A percentile compares a stretch with the other conserved stretches of the same genome.
phyloP scores from a whole-genome alignment of 2,113 vertebrate species.

The Cephalopterus ornatus region DNA sequence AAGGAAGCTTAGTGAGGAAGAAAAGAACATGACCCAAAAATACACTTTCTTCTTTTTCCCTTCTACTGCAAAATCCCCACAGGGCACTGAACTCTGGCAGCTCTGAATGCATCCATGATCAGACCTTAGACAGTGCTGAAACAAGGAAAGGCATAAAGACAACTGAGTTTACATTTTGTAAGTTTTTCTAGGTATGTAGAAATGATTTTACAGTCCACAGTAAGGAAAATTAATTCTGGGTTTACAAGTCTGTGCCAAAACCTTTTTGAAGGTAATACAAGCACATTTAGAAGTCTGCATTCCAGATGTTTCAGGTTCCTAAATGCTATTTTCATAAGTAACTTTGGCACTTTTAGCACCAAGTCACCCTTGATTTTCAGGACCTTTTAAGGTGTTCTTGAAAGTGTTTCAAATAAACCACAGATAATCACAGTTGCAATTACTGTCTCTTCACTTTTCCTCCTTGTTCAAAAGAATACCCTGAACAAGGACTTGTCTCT shows the following conservation, averaged over 20 bases:
- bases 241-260: not conserved
- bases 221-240: not conserved
- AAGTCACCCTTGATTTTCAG: not conserved
- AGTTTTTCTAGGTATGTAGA: not conserved
- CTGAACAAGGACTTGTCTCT: not conserved
- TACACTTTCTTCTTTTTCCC: not conserved
- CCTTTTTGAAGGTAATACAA: not conserved
- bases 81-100: not conserved
- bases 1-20: not conserved
- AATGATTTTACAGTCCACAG: not conserved
- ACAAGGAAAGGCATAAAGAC: not conserved
- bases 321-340: not conserved
- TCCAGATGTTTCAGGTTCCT: not conserved
- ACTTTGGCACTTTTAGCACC: not conserved
- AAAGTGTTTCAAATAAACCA: not conserved
- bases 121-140: not conserved
- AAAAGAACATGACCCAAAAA: not conserved
- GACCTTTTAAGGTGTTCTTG: not conserved
- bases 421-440: not conserved
- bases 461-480: not conserved
- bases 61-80: not conserved
- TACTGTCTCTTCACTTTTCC: not conserved
- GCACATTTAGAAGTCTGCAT: not conserved
- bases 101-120: not conserved
- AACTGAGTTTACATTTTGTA: not conserved